Base-by-base conservation (phyloP, 2,888 invertebrate genomes). In the Parnassius mnemosyne region DNA sequence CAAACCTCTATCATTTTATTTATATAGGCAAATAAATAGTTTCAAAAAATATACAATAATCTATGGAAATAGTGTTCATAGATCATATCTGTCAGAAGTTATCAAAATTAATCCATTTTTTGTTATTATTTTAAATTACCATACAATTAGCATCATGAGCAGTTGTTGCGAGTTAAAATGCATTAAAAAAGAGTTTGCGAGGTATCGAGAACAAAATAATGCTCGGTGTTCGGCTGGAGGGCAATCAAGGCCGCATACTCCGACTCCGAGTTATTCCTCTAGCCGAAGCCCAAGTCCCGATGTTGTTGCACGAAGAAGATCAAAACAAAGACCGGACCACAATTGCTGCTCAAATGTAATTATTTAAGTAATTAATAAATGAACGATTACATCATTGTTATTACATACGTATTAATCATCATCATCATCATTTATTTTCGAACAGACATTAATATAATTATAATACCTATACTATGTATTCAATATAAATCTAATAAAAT, bases 171-270 rank as follows among this genome's bases (percentile, higher is more conserved):
- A 50, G 10, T 51, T 58, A 41, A 54, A 54, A 11, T 55, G 55
- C 54, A 55, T 63, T 44, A 54, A 58, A 46, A 47, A 54, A 11
- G 58, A 50, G 51, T 63, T 63, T 46, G 53, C 63, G 7, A 63
- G 63, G 54, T 63, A 58, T 46, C 44, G 44, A 9, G 54, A 54
- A 9, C 53, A 58, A 9, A 41, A 55, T 42, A 11, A 43, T 9
- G 43, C 42, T 1, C 44, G 46, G 9, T 49, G 3, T 49, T 13
- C 44, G 12, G 34, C 16, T 42, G n/a, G 10, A 13, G 43, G 47
- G 34, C 13, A 44, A 46, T n/a, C 51, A 11, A 20, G 50, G 41
- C 50, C 55, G 42, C 56, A 46, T 13, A 61, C 61, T 9, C 61
- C 61, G 12, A 51, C 55, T 16, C 34, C 49, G 3, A 61, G 61